A percentile compares a stretch with the other conserved stretches of the same genome.
phyloP scores from a whole-genome alignment of 2,888 invertebrate genomes.

The Hofmannophila pseudospretella region DNA sequence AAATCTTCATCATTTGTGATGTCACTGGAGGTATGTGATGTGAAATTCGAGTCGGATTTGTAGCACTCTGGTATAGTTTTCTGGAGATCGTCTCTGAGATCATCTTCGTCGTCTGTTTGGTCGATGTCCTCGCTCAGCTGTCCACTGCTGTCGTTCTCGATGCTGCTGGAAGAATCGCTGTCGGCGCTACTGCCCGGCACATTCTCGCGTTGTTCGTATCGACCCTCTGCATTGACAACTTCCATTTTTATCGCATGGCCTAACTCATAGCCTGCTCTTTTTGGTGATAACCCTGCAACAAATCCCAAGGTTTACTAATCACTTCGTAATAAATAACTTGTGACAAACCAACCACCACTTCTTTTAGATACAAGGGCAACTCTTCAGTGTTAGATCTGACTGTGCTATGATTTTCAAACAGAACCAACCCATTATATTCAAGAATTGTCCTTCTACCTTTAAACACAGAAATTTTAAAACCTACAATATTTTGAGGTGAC shows the following conservation, averaged over 20 bases:
- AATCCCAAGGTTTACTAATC: conserved; percentile 17
- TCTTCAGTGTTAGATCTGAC: too few species aligned
- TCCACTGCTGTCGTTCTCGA: conserved; percentile 37
- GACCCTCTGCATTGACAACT: conserved; percentile 59
- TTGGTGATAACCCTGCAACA: conserved; percentile 61
- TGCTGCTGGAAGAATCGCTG: conserved; percentile 55
- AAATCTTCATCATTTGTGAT: conserved; percentile 69
- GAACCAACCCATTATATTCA: too few species aligned
- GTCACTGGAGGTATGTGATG: conserved; percentile 59
- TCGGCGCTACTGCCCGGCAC: conserved; percentile 54
- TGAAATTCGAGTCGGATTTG: conserved; percentile 64
- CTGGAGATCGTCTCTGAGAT: conserved; percentile 62
- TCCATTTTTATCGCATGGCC: conserved; percentile 72
- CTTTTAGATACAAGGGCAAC: too few species aligned
- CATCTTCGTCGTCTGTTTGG: conserved; percentile 57
- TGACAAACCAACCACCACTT: too few species aligned
- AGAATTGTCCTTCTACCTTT: too few species aligned
- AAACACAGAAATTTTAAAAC: too few species aligned
- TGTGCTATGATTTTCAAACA: too few species aligned
- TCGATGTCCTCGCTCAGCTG: conserved; percentile 48
- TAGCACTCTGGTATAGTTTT: conserved; percentile 68
- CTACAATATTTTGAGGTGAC: conserved; percentile 49
- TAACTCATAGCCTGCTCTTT: conserved; percentile 62
- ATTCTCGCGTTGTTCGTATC: conserved; percentile 56
- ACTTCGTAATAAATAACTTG: too few species aligned